These are phyloP conservation scores for Phenganax stokvisi DNA, from an alignment of 92 coral and sea anemone genomes.

Conservation along the genomic window DNA sequence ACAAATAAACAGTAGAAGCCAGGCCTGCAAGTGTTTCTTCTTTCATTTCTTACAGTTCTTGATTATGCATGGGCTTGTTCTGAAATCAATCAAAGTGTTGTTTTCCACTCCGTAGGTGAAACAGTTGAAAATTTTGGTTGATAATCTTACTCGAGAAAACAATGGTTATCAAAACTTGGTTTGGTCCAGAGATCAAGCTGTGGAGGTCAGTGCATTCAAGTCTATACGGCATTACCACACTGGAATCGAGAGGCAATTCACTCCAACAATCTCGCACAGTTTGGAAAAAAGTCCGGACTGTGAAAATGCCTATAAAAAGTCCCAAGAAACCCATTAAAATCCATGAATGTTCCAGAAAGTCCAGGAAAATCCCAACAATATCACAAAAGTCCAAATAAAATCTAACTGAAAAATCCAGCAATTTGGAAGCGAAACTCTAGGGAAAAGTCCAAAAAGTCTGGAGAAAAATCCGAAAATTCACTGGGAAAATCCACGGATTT, in stretches of 20 bases:
- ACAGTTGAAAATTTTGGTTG: constrained; percentile 69
- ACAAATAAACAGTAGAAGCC: not conserved
- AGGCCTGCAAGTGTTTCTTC: not conserved
- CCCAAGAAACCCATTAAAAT: too few species aligned
- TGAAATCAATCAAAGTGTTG: not conserved
- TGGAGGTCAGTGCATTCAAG: constrained; percentile 49
- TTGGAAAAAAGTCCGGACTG: too few species aligned
- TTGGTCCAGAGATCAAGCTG: constrained; percentile 74
- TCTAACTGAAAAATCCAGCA: too few species aligned
- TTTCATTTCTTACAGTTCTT: not conserved
- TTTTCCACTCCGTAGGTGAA: constrained; percentile 50
- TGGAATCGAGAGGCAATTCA: not conserved
- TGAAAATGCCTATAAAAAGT: too few species aligned
- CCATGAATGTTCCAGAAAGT: too few species aligned
- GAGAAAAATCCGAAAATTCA: too few species aligned
- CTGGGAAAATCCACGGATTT: too few species aligned
- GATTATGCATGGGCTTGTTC: not conserved
- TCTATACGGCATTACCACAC: too few species aligned
- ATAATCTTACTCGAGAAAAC: constrained; percentile 79
- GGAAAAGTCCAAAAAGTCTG: too few species aligned
- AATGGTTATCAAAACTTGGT: constrained; percentile 74
- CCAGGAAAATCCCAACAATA: too few species aligned
- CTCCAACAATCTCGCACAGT: not conserved
- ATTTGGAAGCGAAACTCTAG: too few species aligned
- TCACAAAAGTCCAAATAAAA: too few species aligned